These are phyloP conservation scores for Bathynomus jamesi DNA, from an alignment of 1,140 invertebrate genomes.

Conservation along the genomic window DNA sequence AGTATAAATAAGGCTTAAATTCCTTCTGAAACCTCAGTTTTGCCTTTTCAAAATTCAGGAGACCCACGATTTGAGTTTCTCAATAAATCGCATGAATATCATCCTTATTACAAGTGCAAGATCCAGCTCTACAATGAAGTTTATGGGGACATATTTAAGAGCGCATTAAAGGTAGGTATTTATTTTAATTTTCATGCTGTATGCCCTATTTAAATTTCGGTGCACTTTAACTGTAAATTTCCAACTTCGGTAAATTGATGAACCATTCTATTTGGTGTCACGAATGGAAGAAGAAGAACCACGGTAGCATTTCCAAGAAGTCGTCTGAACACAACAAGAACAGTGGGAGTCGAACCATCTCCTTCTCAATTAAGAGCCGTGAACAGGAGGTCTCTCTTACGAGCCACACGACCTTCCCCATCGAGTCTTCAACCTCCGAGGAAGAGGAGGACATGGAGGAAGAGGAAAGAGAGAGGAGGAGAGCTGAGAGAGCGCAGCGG, in stretches of 20 bases:
- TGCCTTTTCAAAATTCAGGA: no score
- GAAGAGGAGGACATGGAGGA: neutral
- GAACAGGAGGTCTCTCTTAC: neutral
- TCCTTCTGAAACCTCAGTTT: no score
- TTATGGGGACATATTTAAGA: neutral
- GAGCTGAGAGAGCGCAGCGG: neutral
- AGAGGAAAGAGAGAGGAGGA: neutral
- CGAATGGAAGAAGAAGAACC: no score
- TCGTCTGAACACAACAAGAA: no score
- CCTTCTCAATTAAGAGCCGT: neutral
- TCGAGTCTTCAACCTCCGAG: neutral
- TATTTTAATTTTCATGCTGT: no score
- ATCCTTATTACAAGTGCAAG: neutral
- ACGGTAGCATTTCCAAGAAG: no score
- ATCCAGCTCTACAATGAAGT: neutral
- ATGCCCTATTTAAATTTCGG: no score
- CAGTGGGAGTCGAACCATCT: neutral
- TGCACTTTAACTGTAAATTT: no score
- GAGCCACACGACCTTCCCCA: neutral
- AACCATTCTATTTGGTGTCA: no score
- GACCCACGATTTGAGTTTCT: neutral
- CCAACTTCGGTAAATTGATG: no score
- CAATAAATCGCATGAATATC: neutral
- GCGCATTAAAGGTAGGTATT: neutral
- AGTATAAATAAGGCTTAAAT: no score